phyloP scores from a whole-genome alignment of 2,797 vertebrate genomes.

The Bufotes viridis region DNA sequence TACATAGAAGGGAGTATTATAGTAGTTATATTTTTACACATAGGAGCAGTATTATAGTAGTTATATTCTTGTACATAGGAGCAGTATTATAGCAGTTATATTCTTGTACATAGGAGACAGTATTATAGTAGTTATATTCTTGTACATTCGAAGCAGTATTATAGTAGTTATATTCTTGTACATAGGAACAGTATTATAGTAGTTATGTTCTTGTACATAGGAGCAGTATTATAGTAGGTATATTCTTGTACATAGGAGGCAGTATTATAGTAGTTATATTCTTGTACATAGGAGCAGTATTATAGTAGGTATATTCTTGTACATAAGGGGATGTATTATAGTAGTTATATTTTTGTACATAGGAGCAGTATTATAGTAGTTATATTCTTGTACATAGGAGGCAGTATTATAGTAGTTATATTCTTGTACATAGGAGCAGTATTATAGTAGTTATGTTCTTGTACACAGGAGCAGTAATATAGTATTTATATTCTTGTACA shows the following conservation, averaged over 20 bases:
- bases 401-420: constrained; percentile 2
- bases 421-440: neutral
- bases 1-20: constrained; percentile 6
- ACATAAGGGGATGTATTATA: neutral
- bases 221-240: constrained; percentile 18
- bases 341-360: neutral
- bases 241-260: constrained; percentile 9
- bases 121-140: constrained; percentile 5
- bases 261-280: constrained; percentile 12
- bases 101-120: constrained; percentile 4
- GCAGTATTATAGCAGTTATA: constrained; percentile 12
- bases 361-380: constrained; percentile 6
- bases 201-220: constrained; percentile 17
- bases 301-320: constrained; percentile 13
- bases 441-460: constrained; percentile 10
- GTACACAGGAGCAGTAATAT: neutral
- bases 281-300: neutral
- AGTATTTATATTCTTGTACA: constrained; percentile 8
- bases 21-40: constrained; percentile 13
- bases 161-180: constrained; percentile 7
- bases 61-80: constrained; percentile 1
- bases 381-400: neutral
- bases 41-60: constrained; percentile 1
- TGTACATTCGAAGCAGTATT: neutral
- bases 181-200: neutral